A percentile compares a stretch with the other conserved stretches of the same genome.
Evolutionary conservation across 2,888 invertebrate genomes (phyloP).

Genomic region (Cepaea hortensis): DNA sequence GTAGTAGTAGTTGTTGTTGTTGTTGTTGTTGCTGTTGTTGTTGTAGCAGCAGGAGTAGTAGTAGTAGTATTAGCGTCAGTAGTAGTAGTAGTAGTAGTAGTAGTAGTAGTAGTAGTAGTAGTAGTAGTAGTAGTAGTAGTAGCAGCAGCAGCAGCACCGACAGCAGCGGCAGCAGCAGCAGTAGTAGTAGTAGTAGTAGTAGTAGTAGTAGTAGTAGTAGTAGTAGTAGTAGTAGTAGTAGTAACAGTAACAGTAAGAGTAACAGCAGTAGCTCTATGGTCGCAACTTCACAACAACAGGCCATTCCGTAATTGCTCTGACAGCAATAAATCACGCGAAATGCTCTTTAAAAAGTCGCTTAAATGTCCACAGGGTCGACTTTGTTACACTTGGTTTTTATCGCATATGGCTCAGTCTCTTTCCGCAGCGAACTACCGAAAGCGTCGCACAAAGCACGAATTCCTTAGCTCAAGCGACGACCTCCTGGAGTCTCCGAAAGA

Average conservation of each 20-base stretch:
- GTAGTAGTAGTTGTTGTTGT: too few species aligned
- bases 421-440: too few species aligned
- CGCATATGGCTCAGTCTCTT: too few species aligned
- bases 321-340: not conserved
- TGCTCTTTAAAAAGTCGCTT: not conserved
- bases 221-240: not conserved
- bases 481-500: too few species aligned
- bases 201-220: not conserved
- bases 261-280: too few species aligned
- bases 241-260: not conserved
- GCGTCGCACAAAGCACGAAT: too few species aligned
- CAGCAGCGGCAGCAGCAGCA: not conserved
- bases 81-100: not conserved
- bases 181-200: not conserved
- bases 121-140: not conserved
- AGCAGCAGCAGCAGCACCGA: not conserved
- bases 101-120: too few species aligned
- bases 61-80: slow-evolving; percentile 3
- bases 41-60: too few species aligned
- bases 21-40: too few species aligned
- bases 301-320: not conserved
- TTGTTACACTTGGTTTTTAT: too few species aligned
- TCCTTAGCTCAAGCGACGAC: too few species aligned
- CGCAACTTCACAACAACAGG: not conserved
- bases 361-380: too few species aligned